phyloP scores from a whole-genome alignment of 2,113 vertebrate species.

The Trematomus loennbergii region DNA sequence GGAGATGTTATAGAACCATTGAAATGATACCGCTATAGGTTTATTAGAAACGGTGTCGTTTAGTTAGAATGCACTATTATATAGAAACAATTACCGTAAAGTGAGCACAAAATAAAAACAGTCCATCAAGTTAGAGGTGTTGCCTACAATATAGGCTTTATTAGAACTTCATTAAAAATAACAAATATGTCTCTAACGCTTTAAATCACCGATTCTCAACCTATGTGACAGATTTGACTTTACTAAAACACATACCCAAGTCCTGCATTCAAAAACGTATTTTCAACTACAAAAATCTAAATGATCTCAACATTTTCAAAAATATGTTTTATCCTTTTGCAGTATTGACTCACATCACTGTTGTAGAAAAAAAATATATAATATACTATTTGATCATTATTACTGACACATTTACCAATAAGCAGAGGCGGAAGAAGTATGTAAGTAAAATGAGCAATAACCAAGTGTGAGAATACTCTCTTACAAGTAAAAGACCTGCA shows the following conservation, averaged over 20 bases:
- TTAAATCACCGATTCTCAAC: background rate
- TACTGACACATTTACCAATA: background rate
- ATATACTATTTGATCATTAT: background rate
- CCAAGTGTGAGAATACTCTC: too few relatives aligned
- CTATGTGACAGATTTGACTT: background rate
- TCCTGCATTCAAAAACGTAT: background rate
- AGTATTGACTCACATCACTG: background rate
- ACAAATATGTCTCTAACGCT: background rate
- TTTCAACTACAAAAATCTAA: background rate
- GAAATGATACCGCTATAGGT: background rate
- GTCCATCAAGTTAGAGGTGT: background rate
- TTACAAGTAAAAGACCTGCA: too few relatives aligned
- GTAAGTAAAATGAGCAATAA: too few relatives aligned
- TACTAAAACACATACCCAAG: background rate
- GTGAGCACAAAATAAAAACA: background rate
- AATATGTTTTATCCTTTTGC: background rate
- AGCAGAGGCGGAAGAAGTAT: background rate
- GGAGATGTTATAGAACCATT: constrained; percentile 10
- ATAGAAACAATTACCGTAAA: background rate
- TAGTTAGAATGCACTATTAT: background rate
- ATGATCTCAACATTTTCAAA: too few relatives aligned
- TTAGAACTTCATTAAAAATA: too few relatives aligned
- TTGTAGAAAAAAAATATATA: background rate
- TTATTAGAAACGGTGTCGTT: constrained; percentile 4
- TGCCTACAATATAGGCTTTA: too few relatives aligned